phyloP scores from a whole-genome alignment of 2,797 vertebrate genomes.

The Hydrophis major region DNA sequence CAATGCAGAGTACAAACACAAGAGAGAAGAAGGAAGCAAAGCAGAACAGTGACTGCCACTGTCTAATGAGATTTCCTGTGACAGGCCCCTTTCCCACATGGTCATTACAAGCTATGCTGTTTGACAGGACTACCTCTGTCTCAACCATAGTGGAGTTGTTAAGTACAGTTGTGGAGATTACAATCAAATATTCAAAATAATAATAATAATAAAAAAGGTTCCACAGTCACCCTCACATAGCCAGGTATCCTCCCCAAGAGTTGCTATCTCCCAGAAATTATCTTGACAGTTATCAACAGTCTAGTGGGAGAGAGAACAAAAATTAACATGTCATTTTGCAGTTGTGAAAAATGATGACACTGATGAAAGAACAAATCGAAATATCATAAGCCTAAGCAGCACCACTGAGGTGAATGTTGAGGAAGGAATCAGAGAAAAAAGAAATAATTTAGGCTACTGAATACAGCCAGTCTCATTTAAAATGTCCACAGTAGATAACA shows the following conservation, averaged over 20 bases:
- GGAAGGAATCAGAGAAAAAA: slow-evolving; percentile 15
- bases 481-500: neutral
- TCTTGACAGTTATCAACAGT: neutral
- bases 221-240: neutral
- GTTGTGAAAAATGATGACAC: neutral
- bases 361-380: neutral
- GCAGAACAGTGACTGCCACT: slow-evolving; percentile 11
- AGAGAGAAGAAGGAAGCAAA: slow-evolving; percentile 12
- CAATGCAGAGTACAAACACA: slow-evolving; percentile 29
- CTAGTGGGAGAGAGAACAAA: neutral
- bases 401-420: neutral
- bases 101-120: neutral
- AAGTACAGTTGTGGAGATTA: neutral
- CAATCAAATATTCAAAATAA: neutral
- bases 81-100: neutral
- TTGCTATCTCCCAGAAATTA: neutral
- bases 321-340: neutral
- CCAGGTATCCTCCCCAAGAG: neutral
- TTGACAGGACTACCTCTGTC: neutral
- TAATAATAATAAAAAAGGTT: neutral
- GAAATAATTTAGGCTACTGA: neutral
- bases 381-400: neutral
- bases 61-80: slow-evolving; percentile 10
- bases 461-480: neutral
- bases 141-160: neutral